A percentile compares a stretch with the other conserved stretches of the same genome.
Conservation (phyloP, 2,797 vertebrate species). For the Cyclopterus lumpus region DNA sequence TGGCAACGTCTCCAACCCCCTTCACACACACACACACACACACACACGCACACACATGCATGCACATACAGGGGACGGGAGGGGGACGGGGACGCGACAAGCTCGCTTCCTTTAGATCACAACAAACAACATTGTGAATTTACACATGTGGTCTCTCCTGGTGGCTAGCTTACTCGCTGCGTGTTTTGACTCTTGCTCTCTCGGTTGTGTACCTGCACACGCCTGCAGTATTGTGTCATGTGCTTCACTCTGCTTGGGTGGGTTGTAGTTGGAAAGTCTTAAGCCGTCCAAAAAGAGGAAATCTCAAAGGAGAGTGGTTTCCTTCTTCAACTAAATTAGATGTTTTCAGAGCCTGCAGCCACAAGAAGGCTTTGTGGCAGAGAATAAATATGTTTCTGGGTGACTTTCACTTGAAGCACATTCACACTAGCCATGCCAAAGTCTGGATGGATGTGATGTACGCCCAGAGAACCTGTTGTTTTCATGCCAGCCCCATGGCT, state of each 20-base stretch:
- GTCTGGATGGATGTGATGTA: constrained; percentile 41
- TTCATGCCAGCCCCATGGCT: constrained; percentile 11
- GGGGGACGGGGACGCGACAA: constrained; percentile 66
- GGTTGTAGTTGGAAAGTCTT: constrained; percentile 39
- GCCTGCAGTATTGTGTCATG: background rate
- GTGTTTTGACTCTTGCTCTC: constrained; percentile 46
- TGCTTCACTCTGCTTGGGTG: constrained; percentile 23
- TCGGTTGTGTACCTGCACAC: background rate
- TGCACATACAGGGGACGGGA: constrained; percentile 44
- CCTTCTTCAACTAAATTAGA: constrained; percentile 68
- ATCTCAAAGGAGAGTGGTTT: constrained; percentile 62
- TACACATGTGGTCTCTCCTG: constrained; percentile 52
- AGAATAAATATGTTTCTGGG: constrained; percentile 70
- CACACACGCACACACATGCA: constrained; percentile 4
- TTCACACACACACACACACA: constrained; percentile 60
- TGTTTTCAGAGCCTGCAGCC: constrained; percentile 66
- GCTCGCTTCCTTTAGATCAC: constrained; percentile 68
- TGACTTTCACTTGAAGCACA: constrained; percentile 41
- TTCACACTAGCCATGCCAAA: constrained; percentile 42
- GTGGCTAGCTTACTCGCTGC: constrained; percentile 5
- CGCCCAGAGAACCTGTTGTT: constrained; percentile 41
- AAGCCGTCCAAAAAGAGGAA: constrained; percentile 42
- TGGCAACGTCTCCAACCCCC: constrained; percentile 80
- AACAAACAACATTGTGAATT: constrained; percentile 67
- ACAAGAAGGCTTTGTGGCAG: constrained; percentile 68